A percentile compares a stretch with the other conserved stretches of the same genome.
These are phyloP conservation scores for Pseudeuparius sepicola DNA, from an alignment of 2,888 invertebrate genomes.

Conservation along the genomic window DNA sequence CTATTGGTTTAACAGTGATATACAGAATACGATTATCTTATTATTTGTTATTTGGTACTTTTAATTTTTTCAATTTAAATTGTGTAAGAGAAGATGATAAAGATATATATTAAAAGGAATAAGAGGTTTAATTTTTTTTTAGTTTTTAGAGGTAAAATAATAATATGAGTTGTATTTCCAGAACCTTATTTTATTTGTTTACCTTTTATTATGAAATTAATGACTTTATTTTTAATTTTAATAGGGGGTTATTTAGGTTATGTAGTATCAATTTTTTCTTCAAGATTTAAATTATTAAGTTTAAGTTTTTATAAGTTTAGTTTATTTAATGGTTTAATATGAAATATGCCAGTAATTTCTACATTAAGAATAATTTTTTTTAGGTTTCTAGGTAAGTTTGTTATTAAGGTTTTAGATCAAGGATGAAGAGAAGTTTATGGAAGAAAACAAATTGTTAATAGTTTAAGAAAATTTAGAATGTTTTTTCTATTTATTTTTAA, in stretches of 20 bases:
- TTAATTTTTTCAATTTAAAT: slow-evolving; percentile 42
- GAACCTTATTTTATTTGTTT: slow-evolving; percentile 46
- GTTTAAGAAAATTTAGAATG: slow-evolving; percentile 36
- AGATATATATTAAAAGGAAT: slow-evolving; percentile 39
- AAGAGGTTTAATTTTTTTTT: slow-evolving; percentile 41
- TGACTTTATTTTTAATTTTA: slow-evolving; percentile 44
- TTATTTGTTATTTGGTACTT: slow-evolving; percentile 44
- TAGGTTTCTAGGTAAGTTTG: slow-evolving; percentile 39
- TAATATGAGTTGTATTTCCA: slow-evolving; percentile 48
- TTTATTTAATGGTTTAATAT: slow-evolving; percentile 39
- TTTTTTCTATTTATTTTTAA: slow-evolving; percentile 39
- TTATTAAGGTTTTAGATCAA: slow-evolving; percentile 36
- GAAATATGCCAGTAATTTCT: slow-evolving; percentile 43
- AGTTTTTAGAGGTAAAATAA: slow-evolving; percentile 44
- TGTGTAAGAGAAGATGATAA: slow-evolving; percentile 43
- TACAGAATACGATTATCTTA: slow-evolving; percentile 39
- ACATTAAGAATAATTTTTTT: slow-evolving; percentile 38
- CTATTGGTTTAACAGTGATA: slow-evolving; percentile 45
- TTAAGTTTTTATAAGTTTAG: slow-evolving; percentile 29
- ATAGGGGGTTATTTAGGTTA: slow-evolving; percentile 39
- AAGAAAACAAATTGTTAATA: slow-evolving; percentile 24
- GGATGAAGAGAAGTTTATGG: slow-evolving; percentile 29
- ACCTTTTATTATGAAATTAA: slow-evolving; percentile 42
- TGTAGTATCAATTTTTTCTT: slow-evolving; percentile 40
- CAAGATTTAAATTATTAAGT: slow-evolving; percentile 38